Percentiles rank a stretch among this genome's conserved stretches.
Evolutionary conservation across 2,888 invertebrate genomes (phyloP).

Genomic region (Leptinotarsa juncta): DNA sequence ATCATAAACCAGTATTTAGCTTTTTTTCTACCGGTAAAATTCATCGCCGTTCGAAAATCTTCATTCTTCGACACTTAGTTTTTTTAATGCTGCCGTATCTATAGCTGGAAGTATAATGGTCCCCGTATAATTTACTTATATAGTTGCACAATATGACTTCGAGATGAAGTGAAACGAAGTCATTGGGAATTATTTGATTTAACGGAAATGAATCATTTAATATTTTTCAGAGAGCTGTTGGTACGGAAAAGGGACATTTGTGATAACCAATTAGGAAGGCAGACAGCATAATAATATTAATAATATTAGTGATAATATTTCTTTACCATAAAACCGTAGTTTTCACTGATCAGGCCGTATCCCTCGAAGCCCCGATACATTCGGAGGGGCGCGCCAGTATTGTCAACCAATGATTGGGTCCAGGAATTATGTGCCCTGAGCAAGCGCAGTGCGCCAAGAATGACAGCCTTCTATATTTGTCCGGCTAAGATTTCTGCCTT

Average conservation of each 20-base stretch:
- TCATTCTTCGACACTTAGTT: conserved; percentile 10
- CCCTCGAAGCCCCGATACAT: no score
- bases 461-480: no score
- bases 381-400: no score
- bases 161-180: background rate
- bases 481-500: no score
- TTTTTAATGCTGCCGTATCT: conserved; percentile 8
- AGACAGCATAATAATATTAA: no score
- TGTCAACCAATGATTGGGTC: no score
- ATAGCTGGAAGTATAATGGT: conserved; percentile 13
- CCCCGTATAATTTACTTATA: conserved; percentile 4
- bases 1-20: conserved; percentile 16
- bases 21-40: conserved; percentile 5
- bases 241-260: background rate
- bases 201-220: background rate
- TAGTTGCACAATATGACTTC: conserved; percentile 3
- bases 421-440: no score
- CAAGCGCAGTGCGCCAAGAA: no score
- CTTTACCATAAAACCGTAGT: no score
- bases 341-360: no score
- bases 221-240: background rate
- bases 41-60: conserved; percentile 6
- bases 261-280: no score
- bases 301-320: no score
- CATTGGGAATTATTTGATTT: background rate